Percentiles rank a stretch among this genome's conserved stretches.
phyloP scores from a whole-genome alignment of 2,113 vertebrate species.

The Chloebia gouldiae region DNA sequence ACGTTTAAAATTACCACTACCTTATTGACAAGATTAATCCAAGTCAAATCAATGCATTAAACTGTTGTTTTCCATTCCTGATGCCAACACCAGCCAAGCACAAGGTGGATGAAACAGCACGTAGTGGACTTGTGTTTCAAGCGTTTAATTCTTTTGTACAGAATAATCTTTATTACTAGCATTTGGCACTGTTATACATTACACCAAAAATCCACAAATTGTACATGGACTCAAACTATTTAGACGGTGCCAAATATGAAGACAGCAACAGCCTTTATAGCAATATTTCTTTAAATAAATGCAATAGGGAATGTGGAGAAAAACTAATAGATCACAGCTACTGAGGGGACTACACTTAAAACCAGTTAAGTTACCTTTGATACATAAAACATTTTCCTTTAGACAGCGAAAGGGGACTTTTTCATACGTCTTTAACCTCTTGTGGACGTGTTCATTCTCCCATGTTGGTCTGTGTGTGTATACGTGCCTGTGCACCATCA shows the following conservation, averaged over 20 bases:
- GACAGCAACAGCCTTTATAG: constrained; percentile 64
- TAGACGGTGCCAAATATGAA: constrained; percentile 67
- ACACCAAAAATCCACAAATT: constrained; percentile 75
- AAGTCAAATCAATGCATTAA: neutral
- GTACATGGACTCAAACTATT: constrained; percentile 64
- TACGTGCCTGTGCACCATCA: neutral
- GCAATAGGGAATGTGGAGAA: constrained; percentile 34
- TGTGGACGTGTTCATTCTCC: neutral
- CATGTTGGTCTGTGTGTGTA: neutral
- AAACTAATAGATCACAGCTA: constrained; percentile 67
- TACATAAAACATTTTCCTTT: constrained; percentile 69
- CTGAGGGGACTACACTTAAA: constrained; percentile 60
- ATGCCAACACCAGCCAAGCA: neutral
- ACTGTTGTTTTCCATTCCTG: neutral
- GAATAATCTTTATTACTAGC: constrained; percentile 75
- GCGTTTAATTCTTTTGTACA: constrained; percentile 76
- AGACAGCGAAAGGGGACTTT: constrained; percentile 35
- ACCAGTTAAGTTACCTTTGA: constrained; percentile 71
- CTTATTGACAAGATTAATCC: neutral
- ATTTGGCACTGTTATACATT: constrained; percentile 74
- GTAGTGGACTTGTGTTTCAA: constrained; percentile 63
- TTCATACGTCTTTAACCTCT: neutral
- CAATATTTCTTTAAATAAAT: constrained; percentile 74
- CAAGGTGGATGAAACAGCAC: constrained; percentile 62
- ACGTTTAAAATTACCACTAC: constrained; percentile 29